A percentile compares a stretch with the other conserved stretches of the same genome.
Conservation (phyloP, 2,113 vertebrate species). For the Megaptera novaeangliae region DNA sequence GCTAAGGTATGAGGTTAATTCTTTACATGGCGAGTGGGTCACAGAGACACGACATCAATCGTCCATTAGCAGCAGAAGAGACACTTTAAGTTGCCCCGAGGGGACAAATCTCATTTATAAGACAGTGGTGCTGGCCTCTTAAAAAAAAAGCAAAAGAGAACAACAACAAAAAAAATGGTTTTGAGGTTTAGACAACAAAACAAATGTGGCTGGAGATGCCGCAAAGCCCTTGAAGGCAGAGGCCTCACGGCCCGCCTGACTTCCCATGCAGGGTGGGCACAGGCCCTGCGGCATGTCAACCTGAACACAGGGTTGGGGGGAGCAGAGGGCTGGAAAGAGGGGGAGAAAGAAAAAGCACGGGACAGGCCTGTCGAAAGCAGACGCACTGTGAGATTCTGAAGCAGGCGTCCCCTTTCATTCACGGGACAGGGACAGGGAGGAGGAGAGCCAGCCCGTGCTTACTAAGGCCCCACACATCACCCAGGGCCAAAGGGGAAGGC, state of each 20-base stretch:
- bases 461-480: background rate
- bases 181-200: background rate
- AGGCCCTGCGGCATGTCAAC: background rate
- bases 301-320: background rate
- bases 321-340: background rate
- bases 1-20: constrained; percentile 31
- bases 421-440: accelerated
- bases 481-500: background rate
- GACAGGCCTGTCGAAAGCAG: background rate
- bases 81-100: background rate
- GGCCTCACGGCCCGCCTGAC: background rate
- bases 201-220: background rate
- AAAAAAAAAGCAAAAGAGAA: background rate
- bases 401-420: background rate
- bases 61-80: constrained; percentile 42
- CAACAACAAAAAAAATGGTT: background rate
- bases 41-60: background rate
- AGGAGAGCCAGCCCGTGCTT: background rate
- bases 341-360: background rate
- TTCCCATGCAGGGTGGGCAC: background rate
- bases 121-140: constrained; percentile 36
- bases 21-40: background rate
- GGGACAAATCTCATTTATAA: constrained; percentile 62
- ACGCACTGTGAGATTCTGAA: background rate
- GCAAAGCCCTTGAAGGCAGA: constrained; percentile 55